Base-by-base conservation (phyloP, 1,140 invertebrate genomes). In the Meteorus sp. region DNA sequence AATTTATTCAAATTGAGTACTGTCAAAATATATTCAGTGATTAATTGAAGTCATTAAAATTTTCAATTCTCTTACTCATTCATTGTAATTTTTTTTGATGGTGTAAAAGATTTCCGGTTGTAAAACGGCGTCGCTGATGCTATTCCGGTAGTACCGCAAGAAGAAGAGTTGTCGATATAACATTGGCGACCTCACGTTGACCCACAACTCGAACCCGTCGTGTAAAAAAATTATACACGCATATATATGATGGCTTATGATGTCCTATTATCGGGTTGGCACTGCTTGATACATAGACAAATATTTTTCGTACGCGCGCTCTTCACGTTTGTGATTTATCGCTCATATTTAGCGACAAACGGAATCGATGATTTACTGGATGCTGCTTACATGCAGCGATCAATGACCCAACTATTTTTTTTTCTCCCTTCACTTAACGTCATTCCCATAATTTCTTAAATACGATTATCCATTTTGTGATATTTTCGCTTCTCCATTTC, bases 121-220 rank as follows among this genome's bases (percentile, higher is more conserved):
- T 7, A 27, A 20, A 9, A 15, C 7, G 6, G 5, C 7, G 7
- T 39, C 13, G 17, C 35, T 15, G 35, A n/a, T n/a, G 45, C 8
- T 7, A 48, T 48, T 48, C 45, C 45, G 45, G 45, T 48, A 48
- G 45, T 48, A 48, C 45, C 45, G 25, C 45, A 48, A 48, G 11
- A 7, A 9, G 4, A 29, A 5, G 9, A 9, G 4, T 29, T 9
- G 27, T 29, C 27, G 35, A 39, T 39, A 39, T 39, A 15, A 39
- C 3, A 39, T 39, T 39, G 3, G 35, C 8, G 8, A 7, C 15
- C 35, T 39, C 35, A 11, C 35, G 35, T 15, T 11, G 35, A 39
- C 35, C 35, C 15, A 11, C 13, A 39, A 7, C 35, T 39, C 35
- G 3, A n/a, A n/a, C 8, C 4, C 3, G 3, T 7, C 8, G 35